Evolutionary conservation across 2,113 vertebrate species (phyloP).

Genomic region (Formicarius rufipectus): DNA sequence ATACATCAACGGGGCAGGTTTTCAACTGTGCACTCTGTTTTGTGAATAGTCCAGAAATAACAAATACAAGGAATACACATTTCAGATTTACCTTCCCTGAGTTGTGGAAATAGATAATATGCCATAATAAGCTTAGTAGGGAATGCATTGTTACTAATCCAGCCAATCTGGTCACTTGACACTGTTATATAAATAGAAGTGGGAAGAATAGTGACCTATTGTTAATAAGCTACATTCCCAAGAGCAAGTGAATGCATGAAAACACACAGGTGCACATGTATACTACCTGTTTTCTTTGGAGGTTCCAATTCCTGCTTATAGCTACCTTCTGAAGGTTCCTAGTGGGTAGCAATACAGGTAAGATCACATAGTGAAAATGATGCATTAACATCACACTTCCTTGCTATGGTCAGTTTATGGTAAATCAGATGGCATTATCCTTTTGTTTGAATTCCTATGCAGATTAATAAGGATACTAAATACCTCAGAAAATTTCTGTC

Average conservation of each 20-base stretch:
- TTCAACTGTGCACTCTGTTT: background rate
- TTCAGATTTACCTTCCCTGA: background rate
- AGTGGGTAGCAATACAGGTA: background rate
- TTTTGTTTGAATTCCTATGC: background rate
- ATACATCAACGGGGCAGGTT: background rate
- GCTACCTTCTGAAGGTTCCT: background rate
- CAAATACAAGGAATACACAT: background rate
- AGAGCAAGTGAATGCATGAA: fast-evolving
- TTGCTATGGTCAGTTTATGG: background rate
- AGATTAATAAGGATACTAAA: background rate
- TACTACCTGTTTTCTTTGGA: background rate
- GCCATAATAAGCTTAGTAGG: background rate
- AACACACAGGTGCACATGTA: fast-evolving
- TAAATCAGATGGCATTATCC: background rate
- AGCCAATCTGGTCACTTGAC: background rate
- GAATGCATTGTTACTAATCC: background rate
- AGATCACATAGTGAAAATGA: background rate
- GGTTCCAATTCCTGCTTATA: background rate
- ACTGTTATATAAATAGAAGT: background rate
- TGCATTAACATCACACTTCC: background rate
- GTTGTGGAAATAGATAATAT: background rate
- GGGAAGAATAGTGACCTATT: conserved; percentile 25
- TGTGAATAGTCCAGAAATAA: background rate
- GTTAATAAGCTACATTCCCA: background rate
- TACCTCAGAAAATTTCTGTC: background rate